Base-by-base conservation (phyloP, 2,888 invertebrate species). In the Fragum fragum region DNA sequence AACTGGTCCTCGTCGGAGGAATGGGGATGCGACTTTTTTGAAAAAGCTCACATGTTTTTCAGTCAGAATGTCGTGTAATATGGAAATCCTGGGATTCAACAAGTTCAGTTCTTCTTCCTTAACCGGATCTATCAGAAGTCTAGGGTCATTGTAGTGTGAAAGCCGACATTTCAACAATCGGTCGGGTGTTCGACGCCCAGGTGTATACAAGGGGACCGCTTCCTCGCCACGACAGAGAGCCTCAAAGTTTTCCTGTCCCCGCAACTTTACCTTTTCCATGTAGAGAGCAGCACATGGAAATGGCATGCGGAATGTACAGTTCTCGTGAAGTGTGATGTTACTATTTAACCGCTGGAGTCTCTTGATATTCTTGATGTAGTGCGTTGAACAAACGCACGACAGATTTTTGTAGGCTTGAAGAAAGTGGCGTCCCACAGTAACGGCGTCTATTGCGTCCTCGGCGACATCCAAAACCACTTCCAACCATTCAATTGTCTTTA, bases 31-130 rank as follows among this genome's bases (percentile, higher is more conserved):
- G 9, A 11, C 11, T 14, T 5, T 9, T 42, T 47, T 18, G 29
- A 76, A 32, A 21, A 32, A 57, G 7, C 57, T 18, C 1, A 57
- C 57, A 23, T 76, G 61, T 11, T 52, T 59, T 5, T 71, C 61
- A 61, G 47, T 39, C 18, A 71, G 29, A 0, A 71, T 29, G 21
- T 61, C 71, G 52, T 76, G 71, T 16, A 59, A 32, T 28, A 76
- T 52, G 1, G 76, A 70, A 39, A 76, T 70, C 28, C 47, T 18
- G 0, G 76, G 76, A n/a, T 59, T 21, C 3, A 71, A 14, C 16
- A 42, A 16, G 36, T 71, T 76, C 16, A 76, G n/a, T 14, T 61
- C 32, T 21, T 76, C 76, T 16, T 71, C 61, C 47, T 76, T 70
- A 1, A 76, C 28, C 2, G 76, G 76, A 16, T 63, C 23, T 29